Percentiles rank a stretch among this genome's conserved stretches.
Conservation (phyloP, 2,113 vertebrate species). For the Cyprinus carpio region DNA sequence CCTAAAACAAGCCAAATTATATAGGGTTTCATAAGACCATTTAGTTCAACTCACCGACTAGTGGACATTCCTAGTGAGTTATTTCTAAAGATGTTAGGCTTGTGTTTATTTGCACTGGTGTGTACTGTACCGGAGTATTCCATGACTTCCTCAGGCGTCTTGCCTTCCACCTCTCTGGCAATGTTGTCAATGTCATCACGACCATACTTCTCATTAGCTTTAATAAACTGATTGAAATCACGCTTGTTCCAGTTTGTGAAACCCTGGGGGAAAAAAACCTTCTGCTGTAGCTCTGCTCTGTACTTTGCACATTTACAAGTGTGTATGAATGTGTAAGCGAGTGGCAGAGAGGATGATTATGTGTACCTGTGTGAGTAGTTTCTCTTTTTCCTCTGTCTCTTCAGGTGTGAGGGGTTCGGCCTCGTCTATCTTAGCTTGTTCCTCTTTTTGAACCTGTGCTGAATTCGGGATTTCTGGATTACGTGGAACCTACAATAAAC, state of each 20-base stretch:
- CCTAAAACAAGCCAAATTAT: neutral
- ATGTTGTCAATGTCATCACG: slow-evolving; percentile 90
- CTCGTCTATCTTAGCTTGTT: slow-evolving; percentile 88
- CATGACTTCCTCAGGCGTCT: slow-evolving; percentile 87
- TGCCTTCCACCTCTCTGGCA: slow-evolving; percentile 87
- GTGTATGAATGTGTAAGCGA: neutral
- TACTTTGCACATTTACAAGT: neutral
- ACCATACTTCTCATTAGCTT: slow-evolving; percentile 90
- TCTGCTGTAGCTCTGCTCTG: neutral
- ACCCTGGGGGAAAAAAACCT: slow-evolving; percentile 69
- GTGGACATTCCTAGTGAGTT: neutral
- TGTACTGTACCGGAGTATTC: slow-evolving; percentile 82
- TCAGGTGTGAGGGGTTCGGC: slow-evolving; percentile 82
- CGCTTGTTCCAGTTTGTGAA: slow-evolving; percentile 91
- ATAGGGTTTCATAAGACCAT: neutral
- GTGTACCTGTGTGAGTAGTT: slow-evolving; percentile 83
- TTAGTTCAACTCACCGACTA: neutral
- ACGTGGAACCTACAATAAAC: slow-evolving; percentile 77
- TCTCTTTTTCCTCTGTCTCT: slow-evolving; percentile 87
- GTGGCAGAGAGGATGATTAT: neutral
- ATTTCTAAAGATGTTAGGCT: neutral
- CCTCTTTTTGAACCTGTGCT: slow-evolving; percentile 83
- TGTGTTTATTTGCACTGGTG: neutral
- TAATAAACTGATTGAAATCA: slow-evolving; percentile 92
- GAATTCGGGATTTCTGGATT: slow-evolving; percentile 84